Conservation (phyloP, 1,140 invertebrate species). For the Microplitis mediator region DNA sequence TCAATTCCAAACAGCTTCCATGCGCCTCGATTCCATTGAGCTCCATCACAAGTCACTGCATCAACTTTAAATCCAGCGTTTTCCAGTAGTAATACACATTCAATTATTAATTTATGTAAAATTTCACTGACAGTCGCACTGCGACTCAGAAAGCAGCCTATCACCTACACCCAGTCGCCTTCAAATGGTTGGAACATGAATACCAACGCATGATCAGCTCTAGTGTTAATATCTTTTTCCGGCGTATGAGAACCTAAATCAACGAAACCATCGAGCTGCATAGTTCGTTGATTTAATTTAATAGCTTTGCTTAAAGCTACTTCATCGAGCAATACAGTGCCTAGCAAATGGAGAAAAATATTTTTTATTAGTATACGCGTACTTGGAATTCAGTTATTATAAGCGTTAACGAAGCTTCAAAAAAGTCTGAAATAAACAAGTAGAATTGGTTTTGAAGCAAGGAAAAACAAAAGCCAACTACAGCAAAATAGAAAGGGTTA, state of each 20-base stretch:
- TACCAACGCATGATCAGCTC: constrained; percentile 33
- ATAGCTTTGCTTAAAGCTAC: constrained; percentile 17
- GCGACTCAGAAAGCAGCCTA: constrained; percentile 32
- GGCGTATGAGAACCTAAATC: constrained; percentile 31
- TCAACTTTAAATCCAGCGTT: constrained; percentile 26
- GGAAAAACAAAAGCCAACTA: neutral
- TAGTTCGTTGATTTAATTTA: constrained; percentile 19
- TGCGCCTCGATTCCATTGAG: constrained; percentile 34
- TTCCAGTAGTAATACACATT: constrained; percentile 35
- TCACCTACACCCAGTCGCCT: constrained; percentile 30
- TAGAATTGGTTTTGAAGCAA: neutral
- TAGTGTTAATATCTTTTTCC: constrained; percentile 1
- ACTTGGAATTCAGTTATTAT: too few species aligned
- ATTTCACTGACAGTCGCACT: constrained; percentile 17
- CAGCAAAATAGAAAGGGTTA: neutral
- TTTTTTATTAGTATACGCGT: too few species aligned
- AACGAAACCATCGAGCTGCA: constrained; percentile 30
- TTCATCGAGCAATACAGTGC: constrained; percentile 13
- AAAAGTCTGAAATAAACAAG: too few species aligned
- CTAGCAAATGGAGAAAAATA: neutral
- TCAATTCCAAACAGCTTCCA: too few species aligned
- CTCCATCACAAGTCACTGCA: constrained; percentile 25
- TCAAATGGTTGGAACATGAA: constrained; percentile 37
- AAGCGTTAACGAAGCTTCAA: too few species aligned
- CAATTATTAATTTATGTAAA: constrained; percentile 36